Conservation (phyloP, 2,113 vertebrate genomes). For the Etia nguti region DNA sequence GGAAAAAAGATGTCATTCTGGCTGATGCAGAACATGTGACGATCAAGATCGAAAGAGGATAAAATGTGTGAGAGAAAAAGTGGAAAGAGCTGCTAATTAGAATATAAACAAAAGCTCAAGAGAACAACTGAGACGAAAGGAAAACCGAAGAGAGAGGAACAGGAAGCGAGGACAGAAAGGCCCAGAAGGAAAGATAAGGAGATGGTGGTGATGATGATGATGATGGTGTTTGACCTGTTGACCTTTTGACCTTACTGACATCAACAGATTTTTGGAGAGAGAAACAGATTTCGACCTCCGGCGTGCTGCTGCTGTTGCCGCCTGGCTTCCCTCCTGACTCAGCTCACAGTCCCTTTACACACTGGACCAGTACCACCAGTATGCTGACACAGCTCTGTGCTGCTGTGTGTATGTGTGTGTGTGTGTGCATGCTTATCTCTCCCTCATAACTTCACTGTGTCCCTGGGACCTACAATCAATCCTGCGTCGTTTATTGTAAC, state of each 20-base stretch:
- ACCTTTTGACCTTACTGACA: not conserved
- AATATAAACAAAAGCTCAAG: not conserved
- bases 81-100: not conserved
- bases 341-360: not conserved
- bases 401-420: not conserved
- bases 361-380: constrained; percentile 13
- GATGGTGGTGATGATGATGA: not conserved
- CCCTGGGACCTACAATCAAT: too few species aligned
- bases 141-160: not conserved
- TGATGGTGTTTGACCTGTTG: not conserved
- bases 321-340: constrained; percentile 19
- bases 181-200: not conserved
- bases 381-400: constrained; percentile 28
- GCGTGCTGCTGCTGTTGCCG: not conserved
- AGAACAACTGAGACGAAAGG: accelerated
- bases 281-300: not conserved
- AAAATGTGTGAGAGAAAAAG: not conserved
- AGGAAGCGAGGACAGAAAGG: not conserved
- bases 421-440: too few species aligned
- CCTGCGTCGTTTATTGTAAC: too few species aligned
- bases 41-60: accelerated
- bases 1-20: accelerated
- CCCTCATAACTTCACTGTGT: too few species aligned
- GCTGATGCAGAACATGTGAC: not conserved
- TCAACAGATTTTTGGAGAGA: not conserved